A percentile compares a stretch with the other conserved stretches of the same genome.
These are phyloP conservation scores for Schizopygopsis malacanthus DNA, from an alignment of 2,797 vertebrate genomes.

Conservation along the genomic window DNA sequence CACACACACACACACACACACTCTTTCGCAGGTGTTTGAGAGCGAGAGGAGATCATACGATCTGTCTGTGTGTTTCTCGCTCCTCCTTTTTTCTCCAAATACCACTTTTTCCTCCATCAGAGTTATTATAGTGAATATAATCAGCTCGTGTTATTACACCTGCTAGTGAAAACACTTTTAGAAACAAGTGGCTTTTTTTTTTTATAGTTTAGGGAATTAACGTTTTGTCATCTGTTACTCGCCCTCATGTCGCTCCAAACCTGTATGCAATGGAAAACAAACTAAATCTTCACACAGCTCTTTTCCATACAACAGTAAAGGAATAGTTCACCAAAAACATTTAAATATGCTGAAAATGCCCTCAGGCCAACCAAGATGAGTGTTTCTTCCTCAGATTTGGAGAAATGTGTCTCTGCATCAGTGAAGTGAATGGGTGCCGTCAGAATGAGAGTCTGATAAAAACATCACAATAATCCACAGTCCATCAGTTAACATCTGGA, in stretches of 20 bases:
- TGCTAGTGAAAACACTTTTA: neutral
- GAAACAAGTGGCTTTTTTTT: neutral
- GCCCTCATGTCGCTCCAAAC: neutral
- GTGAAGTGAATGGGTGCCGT: too few relatives aligned
- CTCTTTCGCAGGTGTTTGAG: constrained; percentile 12
- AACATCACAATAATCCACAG: too few relatives aligned
- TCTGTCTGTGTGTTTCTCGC: constrained; percentile 6
- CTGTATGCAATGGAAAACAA: neutral
- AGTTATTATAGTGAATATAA: neutral
- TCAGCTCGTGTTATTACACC: neutral
- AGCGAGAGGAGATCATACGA: constrained; percentile 18
- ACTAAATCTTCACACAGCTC: neutral
- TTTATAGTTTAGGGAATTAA: too few relatives aligned
- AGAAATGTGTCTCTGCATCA: too few relatives aligned
- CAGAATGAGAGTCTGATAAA: too few relatives aligned
- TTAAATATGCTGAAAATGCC: too few relatives aligned
- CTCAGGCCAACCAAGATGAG: too few relatives aligned
- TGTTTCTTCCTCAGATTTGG: too few relatives aligned
- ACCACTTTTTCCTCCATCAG: neutral
- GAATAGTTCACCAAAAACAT: neutral
- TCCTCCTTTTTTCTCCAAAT: neutral
- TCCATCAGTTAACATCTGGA: too few relatives aligned
- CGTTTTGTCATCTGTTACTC: neutral
- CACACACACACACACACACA: neutral
- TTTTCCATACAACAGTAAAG: neutral